phyloP scores from a whole-genome alignment of 1,140 invertebrate genomes.

The Helicoverpa zea region DNA sequence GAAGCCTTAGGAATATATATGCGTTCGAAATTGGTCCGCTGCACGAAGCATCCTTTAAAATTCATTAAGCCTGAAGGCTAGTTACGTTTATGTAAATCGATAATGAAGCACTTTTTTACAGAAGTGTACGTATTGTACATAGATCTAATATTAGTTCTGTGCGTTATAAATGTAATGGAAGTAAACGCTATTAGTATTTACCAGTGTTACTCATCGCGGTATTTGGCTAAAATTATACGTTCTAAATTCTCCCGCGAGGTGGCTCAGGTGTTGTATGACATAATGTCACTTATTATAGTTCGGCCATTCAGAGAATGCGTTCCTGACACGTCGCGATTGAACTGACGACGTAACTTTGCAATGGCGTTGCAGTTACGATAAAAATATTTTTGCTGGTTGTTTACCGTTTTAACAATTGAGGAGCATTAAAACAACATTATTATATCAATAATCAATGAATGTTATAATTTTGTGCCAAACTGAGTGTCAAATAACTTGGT shows the following conservation, averaged over 20 bases:
- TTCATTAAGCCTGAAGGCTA: slow-evolving; percentile 1
- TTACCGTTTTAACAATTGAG: too few relatives aligned
- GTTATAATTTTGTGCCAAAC: too few relatives aligned
- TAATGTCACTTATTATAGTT: slow-evolving; percentile 53
- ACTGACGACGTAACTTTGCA: too few relatives aligned
- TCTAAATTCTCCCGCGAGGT: slow-evolving; percentile 66
- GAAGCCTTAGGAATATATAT: neutral
- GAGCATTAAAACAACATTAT: too few relatives aligned
- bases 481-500: too few relatives aligned
- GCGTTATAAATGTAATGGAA: slow-evolving; percentile 49
- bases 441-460: too few relatives aligned
- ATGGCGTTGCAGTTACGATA: too few relatives aligned
- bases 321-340: too few relatives aligned
- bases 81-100: neutral
- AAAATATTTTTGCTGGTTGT: too few relatives aligned
- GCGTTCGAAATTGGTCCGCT: neutral
- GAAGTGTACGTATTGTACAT: neutral
- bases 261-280: slow-evolving; percentile 69
- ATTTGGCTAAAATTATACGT: slow-evolving; percentile 81
- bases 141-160: slow-evolving; percentile 31
- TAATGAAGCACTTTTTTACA: neutral
- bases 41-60: neutral
- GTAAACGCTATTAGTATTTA: slow-evolving; percentile 59
- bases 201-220: slow-evolving; percentile 70
- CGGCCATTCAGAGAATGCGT: too few relatives aligned